Base-by-base conservation (phyloP, 2,113 vertebrate species). In the Dermatemys mawii region DNA sequence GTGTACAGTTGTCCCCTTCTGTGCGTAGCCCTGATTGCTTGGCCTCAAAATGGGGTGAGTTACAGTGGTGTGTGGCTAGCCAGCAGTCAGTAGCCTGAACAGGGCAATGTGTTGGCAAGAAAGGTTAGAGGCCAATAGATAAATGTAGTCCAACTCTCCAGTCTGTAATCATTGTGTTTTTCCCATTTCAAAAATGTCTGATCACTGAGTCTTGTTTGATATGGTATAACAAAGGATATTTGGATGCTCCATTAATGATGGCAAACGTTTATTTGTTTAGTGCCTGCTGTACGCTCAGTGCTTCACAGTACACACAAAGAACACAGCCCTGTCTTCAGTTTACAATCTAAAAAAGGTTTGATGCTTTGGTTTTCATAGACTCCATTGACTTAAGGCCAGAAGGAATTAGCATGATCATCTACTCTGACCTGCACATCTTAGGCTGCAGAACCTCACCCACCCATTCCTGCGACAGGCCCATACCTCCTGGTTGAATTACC, bases 171-270 rank as follows among this genome's bases (percentile, higher is more conserved):
- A 60, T 22, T 75, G 10, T 44, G 38, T 75, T 22, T 75, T 75
- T 89, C 90, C 83, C 4, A 83, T 93, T 94, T 88, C 84, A 38
- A 24, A 81, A 86, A 80, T 86, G 46, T 79, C 80, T n/a, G 70
- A 81, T 46, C n/a, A 51, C 41, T 57, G 38, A 41, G 63, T 49
- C 19, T 92, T 46, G 80, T 12, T 82, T 10, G 35, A 73, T 73
- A 13, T 26, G 17, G 32, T 44, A 53, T 4, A 54, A 83, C 51
- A 82, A 70, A 88, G 41, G n/a, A 44, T 73, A 73, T 73, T 41
- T 21, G 2, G 2, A 73, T 73, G n/a, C 35, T 21, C 41, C 44
- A 82, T 16, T 46, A 92, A 27, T 29, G 60, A 44, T 48, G 6
- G 89, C 73, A 13, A 86, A 35, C 21, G 46, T 8, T 38, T 9